phyloP scores from a whole-genome alignment of 1,140 invertebrate genomes.

The Achroia grisella region DNA sequence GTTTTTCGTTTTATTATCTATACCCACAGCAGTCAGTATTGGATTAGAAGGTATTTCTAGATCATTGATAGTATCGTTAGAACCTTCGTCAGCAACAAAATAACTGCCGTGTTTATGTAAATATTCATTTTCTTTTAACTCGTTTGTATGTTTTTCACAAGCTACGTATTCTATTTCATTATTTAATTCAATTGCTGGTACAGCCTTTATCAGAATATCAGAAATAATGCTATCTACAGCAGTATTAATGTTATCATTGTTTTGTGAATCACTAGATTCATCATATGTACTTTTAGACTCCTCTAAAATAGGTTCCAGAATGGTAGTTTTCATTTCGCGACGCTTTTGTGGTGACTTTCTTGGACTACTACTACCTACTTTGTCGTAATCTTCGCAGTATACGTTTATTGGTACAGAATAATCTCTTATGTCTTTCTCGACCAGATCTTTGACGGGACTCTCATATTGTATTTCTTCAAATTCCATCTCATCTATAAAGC shows the following conservation, averaged over 20 bases:
- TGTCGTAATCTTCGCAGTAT: conserved; percentile 55
- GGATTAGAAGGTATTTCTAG: background rate
- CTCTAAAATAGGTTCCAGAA: conserved; percentile 57
- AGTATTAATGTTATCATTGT: conserved; percentile 3
- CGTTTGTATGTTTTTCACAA: background rate
- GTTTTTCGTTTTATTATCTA: background rate
- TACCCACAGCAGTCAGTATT: conserved; percentile 3
- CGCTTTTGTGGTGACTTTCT: conserved; percentile 39
- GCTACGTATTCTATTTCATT: background rate
- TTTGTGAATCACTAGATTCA: conserved; percentile 26
- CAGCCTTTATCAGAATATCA: background rate
- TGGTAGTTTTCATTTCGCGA: conserved; percentile 19
- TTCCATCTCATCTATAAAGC: conserved; percentile 60
- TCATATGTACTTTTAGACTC: conserved; percentile 58
- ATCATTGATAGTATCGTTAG: background rate
- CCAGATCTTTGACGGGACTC: conserved; percentile 63
- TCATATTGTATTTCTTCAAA: conserved; percentile 49
- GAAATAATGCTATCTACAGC: background rate
- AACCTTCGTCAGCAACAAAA: conserved; percentile 5
- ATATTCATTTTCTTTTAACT: conserved; percentile 2
- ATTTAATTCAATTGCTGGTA: conserved; percentile 4
- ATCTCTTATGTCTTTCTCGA: conserved; percentile 65
- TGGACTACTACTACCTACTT: conserved; percentile 27
- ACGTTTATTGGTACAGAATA: conserved; percentile 62
- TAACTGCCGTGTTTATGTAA: background rate